Evolutionary conservation across 2,113 vertebrate species (phyloP).

Genomic region (Rissa tridactyla): DNA sequence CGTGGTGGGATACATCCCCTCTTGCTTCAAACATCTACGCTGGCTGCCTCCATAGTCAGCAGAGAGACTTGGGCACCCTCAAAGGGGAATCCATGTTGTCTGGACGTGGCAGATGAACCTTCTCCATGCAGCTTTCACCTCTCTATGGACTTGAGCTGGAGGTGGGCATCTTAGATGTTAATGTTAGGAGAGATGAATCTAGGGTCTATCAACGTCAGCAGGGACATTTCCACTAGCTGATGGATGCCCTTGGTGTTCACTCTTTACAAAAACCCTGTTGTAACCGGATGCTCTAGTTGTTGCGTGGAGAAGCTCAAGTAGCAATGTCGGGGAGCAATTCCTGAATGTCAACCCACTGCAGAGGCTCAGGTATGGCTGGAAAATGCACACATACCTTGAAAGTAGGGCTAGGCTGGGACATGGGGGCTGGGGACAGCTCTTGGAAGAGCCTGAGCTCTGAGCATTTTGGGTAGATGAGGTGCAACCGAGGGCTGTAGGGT

Average conservation of each 20-base stretch:
- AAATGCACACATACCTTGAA: background rate
- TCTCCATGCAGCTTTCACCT: background rate
- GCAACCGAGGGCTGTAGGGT: no score
- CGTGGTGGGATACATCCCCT: background rate
- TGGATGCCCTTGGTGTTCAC: background rate
- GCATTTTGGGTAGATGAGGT: background rate
- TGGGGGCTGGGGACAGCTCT: background rate
- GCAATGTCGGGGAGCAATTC: background rate
- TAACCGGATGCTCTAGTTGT: background rate
- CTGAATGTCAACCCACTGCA: background rate
- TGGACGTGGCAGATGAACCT: background rate
- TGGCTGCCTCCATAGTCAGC: background rate
- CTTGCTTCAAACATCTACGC: accelerated
- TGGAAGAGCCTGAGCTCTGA: background rate
- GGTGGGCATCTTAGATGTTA: background rate
- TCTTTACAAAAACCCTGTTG: background rate
- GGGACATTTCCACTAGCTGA: background rate
- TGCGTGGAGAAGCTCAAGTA: background rate
- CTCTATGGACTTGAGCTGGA: background rate
- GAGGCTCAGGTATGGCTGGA: background rate
- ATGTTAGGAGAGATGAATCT: background rate
- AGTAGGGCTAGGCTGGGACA: background rate
- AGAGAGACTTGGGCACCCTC: background rate
- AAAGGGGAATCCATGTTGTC: background rate
- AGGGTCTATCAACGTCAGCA: background rate